Evolutionary conservation across 2,888 invertebrate genomes (phyloP).

Genomic region (Allacma fusca): DNA sequence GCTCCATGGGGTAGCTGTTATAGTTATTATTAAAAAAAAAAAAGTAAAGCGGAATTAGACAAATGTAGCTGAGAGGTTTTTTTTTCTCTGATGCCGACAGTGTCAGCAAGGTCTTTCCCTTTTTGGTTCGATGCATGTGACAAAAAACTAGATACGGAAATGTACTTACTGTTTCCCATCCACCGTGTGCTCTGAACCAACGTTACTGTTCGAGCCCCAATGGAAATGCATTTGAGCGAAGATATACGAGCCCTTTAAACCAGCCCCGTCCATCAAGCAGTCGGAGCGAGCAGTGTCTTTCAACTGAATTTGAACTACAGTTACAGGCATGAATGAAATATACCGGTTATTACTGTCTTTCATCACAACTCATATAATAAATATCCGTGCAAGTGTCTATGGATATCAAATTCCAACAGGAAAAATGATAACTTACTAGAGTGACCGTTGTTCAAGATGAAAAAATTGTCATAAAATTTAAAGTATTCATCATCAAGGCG

Average conservation of each 20-base stretch:
- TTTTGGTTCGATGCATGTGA: background rate
- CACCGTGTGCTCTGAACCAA: conserved; percentile 58
- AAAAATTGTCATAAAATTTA: conserved; percentile 48
- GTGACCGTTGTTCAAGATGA: conserved; percentile 59
- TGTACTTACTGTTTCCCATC: conserved; percentile 52
- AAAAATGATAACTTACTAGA: conserved; percentile 48
- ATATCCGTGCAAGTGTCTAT: background rate
- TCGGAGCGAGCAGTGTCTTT: conserved; percentile 49
- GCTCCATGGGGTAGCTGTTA: conserved; percentile 56
- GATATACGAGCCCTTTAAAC: conserved; percentile 52
- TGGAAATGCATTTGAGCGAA: conserved; percentile 60
- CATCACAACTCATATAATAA: background rate
- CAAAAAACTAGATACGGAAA: background rate
- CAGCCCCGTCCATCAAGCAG: conserved; percentile 54
- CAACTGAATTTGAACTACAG: conserved; percentile 57
- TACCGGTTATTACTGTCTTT: background rate
- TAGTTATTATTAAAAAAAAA: too few species aligned
- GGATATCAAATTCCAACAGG: background rate
- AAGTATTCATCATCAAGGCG: conserved; percentile 54
- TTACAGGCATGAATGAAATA: too few species aligned
- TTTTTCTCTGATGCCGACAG: background rate
- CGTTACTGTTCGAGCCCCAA: conserved; percentile 54
- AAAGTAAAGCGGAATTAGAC: conserved; percentile 2
- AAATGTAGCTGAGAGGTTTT: background rate
- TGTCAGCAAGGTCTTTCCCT: background rate